phyloP scores from a whole-genome alignment of 2,888 invertebrate species.

The Metellina segmentata region DNA sequence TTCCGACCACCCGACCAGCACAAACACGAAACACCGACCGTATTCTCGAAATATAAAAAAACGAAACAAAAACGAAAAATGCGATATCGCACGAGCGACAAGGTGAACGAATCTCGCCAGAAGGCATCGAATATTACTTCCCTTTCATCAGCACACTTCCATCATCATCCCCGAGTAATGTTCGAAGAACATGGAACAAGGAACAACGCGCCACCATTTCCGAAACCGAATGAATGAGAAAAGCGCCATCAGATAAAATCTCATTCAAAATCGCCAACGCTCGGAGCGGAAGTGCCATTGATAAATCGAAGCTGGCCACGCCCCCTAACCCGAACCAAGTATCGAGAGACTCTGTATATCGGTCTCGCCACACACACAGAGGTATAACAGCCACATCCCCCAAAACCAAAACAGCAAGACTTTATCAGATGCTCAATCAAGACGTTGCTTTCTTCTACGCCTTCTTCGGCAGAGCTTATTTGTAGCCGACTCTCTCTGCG shows the following conservation, averaged over 20 bases:
- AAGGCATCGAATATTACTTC: too few species aligned
- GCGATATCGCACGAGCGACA: too few species aligned
- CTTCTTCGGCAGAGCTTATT: slow-evolving; percentile 11
- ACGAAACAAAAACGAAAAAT: too few species aligned
- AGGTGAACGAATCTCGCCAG: too few species aligned
- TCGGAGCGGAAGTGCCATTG: slow-evolving; percentile 35
- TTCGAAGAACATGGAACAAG: too few species aligned
- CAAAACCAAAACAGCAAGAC: slow-evolving; percentile 1
- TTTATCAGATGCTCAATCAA: not conserved
- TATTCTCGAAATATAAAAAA: too few species aligned
- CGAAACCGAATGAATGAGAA: too few species aligned
- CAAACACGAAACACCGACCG: too few species aligned
- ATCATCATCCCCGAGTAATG: too few species aligned
- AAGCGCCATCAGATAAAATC: slow-evolving; percentile 15
- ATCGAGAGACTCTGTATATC: slow-evolving; percentile 44
- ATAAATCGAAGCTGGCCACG: slow-evolving; percentile 48
- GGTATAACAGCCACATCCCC: slow-evolving; percentile 1
- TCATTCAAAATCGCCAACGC: slow-evolving; percentile 51
- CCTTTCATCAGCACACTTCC: too few species aligned
- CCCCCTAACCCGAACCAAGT: not conserved
- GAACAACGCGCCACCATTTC: too few species aligned
- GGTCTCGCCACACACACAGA: slow-evolving; percentile 22
- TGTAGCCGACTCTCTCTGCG: slow-evolving; percentile 1
- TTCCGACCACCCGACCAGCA: too few species aligned
- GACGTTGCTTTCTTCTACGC: not conserved